Evolutionary conservation across 2,797 vertebrate species (phyloP).

Genomic region (Poeciliopsis infans): DNA sequence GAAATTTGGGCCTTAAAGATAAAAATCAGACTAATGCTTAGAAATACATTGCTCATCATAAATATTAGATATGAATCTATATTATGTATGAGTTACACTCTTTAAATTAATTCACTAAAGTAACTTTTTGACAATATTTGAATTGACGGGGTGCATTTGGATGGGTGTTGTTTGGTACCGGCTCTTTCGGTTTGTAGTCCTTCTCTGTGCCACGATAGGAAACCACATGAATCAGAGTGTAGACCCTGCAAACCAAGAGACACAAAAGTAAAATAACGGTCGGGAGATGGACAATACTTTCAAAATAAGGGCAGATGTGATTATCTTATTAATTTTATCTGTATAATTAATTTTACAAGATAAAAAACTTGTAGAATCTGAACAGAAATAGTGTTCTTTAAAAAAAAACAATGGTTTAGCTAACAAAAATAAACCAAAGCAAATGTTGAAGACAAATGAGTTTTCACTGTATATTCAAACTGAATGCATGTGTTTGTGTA

Average conservation of each 20-base stretch:
- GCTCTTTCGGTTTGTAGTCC: slow-evolving; percentile 66
- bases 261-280: neutral
- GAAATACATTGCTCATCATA: neutral
- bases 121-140: neutral
- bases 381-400: neutral
- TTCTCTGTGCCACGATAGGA: slow-evolving; percentile 82
- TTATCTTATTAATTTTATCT: neutral
- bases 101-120: neutral
- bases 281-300: neutral
- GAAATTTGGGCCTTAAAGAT: neutral
- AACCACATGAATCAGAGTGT: slow-evolving; percentile 84
- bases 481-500: slow-evolving; percentile 40
- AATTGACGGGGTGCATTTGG: neutral
- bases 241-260: slow-evolving; percentile 72
- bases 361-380: slow-evolving; percentile 6
- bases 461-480: neutral
- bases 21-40: neutral
- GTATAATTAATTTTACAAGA: neutral
- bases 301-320: neutral
- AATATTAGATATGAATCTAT: neutral
- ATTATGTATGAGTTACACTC: neutral
- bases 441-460: neutral
- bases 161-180: slow-evolving; percentile 54
- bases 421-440: neutral
- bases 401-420: neutral